phyloP scores from a whole-genome alignment of 2,888 invertebrate species.

The Caenorhabditis imperialis region DNA sequence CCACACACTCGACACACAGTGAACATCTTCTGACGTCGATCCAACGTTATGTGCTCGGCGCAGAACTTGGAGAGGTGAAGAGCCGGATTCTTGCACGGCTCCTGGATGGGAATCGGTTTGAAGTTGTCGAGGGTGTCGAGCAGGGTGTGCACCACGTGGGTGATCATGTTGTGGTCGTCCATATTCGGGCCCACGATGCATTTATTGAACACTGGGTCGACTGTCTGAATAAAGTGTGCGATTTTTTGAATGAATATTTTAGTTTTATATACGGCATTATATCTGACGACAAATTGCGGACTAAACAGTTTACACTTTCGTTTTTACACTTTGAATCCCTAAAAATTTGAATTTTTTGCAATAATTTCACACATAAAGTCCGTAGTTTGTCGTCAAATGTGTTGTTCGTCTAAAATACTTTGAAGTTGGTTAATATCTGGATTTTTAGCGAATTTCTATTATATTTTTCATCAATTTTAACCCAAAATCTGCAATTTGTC shows the following conservation, averaged over 20 bases:
- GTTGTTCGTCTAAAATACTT: too few relatives aligned
- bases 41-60: conserved; percentile 30
- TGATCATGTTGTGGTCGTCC: conserved; percentile 11
- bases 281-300: background rate
- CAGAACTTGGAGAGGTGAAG: conserved; percentile 25
- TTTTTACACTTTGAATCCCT: too few relatives aligned
- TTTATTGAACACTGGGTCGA: conserved; percentile 23
- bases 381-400: too few relatives aligned
- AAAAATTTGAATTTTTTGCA: too few relatives aligned
- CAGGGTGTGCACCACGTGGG: background rate
- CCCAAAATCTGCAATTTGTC: too few relatives aligned
- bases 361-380: too few relatives aligned
- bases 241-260: background rate
- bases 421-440: too few relatives aligned
- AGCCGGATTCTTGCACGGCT: conserved; percentile 15
- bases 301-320: too few relatives aligned
- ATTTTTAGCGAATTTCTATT: too few relatives aligned
- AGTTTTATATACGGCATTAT: too few relatives aligned
- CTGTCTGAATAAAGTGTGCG: conserved; percentile 10
- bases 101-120: conserved; percentile 1
- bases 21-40: conserved; percentile 30
- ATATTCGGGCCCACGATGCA: conserved; percentile 27
- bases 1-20: conserved; percentile 21
- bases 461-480: too few relatives aligned
- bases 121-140: conserved; percentile 19